Conservation (phyloP, 2,113 vertebrate genomes). For the Siniperca knerii region DNA sequence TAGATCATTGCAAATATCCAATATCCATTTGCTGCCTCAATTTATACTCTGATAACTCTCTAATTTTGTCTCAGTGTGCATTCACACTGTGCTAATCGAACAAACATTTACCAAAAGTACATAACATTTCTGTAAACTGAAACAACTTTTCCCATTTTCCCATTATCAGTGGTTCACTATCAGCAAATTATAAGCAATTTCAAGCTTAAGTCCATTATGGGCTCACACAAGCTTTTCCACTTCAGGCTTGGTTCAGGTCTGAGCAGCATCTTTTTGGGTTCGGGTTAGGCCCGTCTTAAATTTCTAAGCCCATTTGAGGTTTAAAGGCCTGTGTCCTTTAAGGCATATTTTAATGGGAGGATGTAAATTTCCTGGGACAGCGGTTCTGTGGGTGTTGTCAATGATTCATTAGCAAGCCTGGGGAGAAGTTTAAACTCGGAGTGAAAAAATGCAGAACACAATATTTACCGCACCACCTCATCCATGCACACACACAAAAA, state of each 20-base stretch:
- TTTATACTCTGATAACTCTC: conserved; percentile 7
- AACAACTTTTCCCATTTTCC: conserved; percentile 1
- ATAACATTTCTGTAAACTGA: conserved; percentile 32
- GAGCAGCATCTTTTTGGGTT: conserved; percentile 32
- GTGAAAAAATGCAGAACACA: conserved; percentile 47
- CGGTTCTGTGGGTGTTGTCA: conserved; percentile 69
- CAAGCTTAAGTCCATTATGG: not conserved
- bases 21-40: conserved; percentile 44
- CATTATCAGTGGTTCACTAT: conserved; percentile 49
- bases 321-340: conserved; percentile 48
- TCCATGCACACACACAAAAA: not conserved
- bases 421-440: conserved; percentile 29
- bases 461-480: conserved; percentile 56
- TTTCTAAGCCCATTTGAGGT: conserved; percentile 52
- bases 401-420: conserved; percentile 74
- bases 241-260: conserved; percentile 35
- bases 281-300: conserved; percentile 32
- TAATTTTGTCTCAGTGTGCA: conserved; percentile 23
- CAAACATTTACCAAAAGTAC: conserved; percentile 31
- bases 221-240: conserved; percentile 24
- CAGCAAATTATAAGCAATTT: conserved; percentile 50
- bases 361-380: conserved; percentile 75
- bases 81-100: conserved; percentile 33
- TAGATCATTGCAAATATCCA: conserved; percentile 58
- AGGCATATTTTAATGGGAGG: conserved; percentile 76